These are phyloP conservation scores for Tychaedon coryphoeus DNA, from an alignment of 2,113 vertebrate genomes.

Conservation along the genomic window DNA sequence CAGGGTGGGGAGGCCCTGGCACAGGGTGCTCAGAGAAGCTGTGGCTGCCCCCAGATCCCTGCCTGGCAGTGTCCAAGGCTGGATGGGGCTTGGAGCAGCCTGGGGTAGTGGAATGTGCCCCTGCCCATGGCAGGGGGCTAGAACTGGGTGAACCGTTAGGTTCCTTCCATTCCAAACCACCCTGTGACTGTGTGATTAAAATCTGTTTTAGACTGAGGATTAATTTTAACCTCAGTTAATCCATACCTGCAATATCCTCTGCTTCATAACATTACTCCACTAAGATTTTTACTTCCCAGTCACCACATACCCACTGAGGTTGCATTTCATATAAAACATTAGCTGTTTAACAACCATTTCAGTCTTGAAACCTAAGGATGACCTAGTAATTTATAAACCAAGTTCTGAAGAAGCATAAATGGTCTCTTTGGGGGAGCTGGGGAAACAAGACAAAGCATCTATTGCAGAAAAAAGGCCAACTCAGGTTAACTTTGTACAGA, in stretches of 20 bases:
- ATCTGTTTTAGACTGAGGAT: neutral
- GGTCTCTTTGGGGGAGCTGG: neutral
- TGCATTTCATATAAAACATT: neutral
- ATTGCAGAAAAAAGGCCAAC: neutral
- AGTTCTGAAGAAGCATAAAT: neutral
- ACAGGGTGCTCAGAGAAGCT: neutral
- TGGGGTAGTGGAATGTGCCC: neutral
- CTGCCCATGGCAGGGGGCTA: neutral
- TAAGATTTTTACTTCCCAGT: neutral
- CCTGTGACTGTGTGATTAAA: neutral
- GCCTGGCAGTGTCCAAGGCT: neutral
- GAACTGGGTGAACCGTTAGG: too few relatives aligned
- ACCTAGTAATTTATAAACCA: neutral
- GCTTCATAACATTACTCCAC: neutral
- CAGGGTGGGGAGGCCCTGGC: neutral
- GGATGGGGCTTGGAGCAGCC: neutral
- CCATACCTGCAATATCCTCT: fast-evolving
- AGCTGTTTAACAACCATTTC: neutral
- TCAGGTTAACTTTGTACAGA: neutral
- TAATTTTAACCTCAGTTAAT: neutral
- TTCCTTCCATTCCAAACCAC: neutral
- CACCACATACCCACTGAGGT: neutral
- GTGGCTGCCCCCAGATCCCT: neutral
- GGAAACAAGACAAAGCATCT: neutral
- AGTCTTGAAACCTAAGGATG: neutral